These are phyloP conservation scores for Amorpha juglandis DNA, from an alignment of 2,888 invertebrate genomes.

Conservation along the genomic window DNA sequence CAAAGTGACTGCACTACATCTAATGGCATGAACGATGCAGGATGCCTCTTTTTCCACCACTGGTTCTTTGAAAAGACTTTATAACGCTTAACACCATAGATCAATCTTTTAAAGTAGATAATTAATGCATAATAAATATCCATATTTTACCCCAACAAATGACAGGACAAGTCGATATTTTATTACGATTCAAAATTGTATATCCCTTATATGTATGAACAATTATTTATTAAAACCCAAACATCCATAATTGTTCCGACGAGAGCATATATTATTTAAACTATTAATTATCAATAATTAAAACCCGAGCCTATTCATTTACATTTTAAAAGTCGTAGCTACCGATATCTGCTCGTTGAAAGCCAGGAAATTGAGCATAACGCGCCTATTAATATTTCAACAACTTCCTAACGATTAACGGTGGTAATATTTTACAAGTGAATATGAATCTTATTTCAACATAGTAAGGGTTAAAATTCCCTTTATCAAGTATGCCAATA, in stretches of 20 bases:
- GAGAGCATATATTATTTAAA: constrained; percentile 13
- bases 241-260: constrained; percentile 8
- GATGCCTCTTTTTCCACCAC: too few species aligned
- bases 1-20: too few species aligned
- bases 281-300: constrained; percentile 41
- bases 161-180: too few species aligned
- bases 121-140: too few species aligned
- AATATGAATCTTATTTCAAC: constrained; percentile 40
- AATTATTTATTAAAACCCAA: neutral
- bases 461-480: constrained; percentile 45
- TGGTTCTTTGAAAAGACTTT: too few species aligned
- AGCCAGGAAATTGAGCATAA: constrained; percentile 82
- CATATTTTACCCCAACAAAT: too few species aligned
- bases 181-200: neutral
- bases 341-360: constrained; percentile 74
- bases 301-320: constrained; percentile 50
- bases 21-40: too few species aligned
- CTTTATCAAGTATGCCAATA: constrained; percentile 37
- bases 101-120: too few species aligned
- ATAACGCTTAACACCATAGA: too few species aligned
- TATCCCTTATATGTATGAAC: neutral
- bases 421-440: constrained; percentile 36
- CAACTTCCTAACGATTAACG: constrained; percentile 75
- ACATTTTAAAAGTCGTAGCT: constrained; percentile 67
- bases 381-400: constrained; percentile 79